phyloP scores from a whole-genome alignment of 2,888 invertebrate genomes.

The Cotesia congregata region DNA sequence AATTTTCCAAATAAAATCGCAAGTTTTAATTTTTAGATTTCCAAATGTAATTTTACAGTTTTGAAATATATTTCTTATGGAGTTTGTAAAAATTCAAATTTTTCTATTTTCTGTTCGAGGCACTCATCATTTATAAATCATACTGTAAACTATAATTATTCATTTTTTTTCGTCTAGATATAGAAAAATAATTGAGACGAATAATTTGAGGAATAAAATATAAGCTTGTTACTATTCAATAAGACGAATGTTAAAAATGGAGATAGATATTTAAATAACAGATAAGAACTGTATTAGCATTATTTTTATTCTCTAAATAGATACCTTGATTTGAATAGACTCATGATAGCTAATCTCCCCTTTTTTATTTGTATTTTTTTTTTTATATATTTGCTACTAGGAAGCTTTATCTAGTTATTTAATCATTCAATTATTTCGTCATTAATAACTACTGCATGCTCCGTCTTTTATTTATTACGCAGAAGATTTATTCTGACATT shows the following conservation, averaged over 20 bases:
- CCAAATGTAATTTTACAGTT: no score
- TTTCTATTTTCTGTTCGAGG: no score
- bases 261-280: background rate
- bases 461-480: background rate
- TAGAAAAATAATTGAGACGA: no score
- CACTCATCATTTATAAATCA: no score
- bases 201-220: no score
- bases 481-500: background rate
- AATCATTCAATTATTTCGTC: background rate
- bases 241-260: background rate
- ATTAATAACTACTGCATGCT: background rate
- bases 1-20: no score
- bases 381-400: background rate
- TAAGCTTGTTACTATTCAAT: no score
- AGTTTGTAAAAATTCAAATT: no score
- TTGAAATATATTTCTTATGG: no score
- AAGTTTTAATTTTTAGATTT: no score
- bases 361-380: background rate
- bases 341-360: background rate
- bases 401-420: background rate
- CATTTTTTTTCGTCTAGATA: no score
- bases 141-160: no score
- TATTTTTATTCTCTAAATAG: background rate
- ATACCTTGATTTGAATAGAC: background rate
- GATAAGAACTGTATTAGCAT: background rate